Evolutionary conservation across 2,113 vertebrate species (phyloP).

Genomic region (Calonectris borealis): DNA sequence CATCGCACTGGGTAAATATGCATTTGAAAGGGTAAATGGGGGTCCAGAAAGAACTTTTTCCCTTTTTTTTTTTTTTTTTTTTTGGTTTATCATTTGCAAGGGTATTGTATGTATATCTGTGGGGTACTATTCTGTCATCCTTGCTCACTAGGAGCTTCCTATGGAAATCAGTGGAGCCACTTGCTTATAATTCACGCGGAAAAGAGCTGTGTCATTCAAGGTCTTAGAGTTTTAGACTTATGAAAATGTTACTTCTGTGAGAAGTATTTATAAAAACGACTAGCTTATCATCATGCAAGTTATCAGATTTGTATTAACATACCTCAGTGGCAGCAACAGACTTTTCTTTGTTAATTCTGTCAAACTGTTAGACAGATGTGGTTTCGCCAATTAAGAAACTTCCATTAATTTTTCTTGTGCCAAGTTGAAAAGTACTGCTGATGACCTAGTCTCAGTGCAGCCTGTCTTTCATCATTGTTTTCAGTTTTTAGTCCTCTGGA

Average conservation of each 20-base stretch:
- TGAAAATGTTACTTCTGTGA: background rate
- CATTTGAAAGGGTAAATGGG: background rate
- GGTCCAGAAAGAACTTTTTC: background rate
- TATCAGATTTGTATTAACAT: background rate
- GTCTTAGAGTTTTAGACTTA: background rate
- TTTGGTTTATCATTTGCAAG: background rate
- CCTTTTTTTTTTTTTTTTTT: too few species aligned
- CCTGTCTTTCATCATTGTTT: background rate
- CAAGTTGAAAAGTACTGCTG: background rate
- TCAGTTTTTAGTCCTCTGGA: background rate
- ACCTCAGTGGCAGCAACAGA: background rate
- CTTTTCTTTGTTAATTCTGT: slow-evolving; percentile 6
- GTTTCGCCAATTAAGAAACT: slow-evolving; percentile 29
- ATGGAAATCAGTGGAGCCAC: background rate
- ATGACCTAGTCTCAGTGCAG: background rate
- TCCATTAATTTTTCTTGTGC: slow-evolving; percentile 18
- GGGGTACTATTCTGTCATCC: background rate
- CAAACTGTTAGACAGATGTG: slow-evolving; percentile 28
- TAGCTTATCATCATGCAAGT: background rate
- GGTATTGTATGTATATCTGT: background rate
- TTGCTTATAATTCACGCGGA: background rate
- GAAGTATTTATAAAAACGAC: background rate
- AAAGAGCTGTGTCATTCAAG: background rate
- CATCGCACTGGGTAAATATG: background rate
- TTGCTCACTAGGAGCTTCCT: background rate